Evolutionary conservation across 2,113 vertebrate species (phyloP).

Genomic region (Odontophorus gujanensis): DNA sequence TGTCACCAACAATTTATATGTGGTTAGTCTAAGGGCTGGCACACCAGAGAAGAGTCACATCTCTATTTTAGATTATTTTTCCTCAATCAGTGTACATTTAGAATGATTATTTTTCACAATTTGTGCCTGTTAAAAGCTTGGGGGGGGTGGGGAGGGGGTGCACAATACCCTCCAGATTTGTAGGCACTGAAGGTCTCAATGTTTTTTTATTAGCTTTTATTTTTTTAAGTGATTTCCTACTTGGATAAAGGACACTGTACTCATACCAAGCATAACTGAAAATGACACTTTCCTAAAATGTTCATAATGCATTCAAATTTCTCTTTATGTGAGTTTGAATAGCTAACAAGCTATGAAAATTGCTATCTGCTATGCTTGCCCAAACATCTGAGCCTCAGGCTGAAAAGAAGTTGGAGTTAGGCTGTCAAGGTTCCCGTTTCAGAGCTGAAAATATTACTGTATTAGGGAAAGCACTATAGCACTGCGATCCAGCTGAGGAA

Average conservation of each 20-base stretch:
- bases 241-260: background rate
- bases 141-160: background rate
- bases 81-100: background rate
- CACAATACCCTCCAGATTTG: background rate
- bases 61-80: background rate
- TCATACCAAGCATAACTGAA: background rate
- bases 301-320: background rate
- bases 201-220: background rate
- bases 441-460: conserved; percentile 77
- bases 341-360: background rate
- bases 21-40: background rate
- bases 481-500: conserved; percentile 60
- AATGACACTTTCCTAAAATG: background rate
- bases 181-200: background rate
- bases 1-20: background rate
- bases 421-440: conserved; percentile 49
- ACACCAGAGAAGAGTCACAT: background rate
- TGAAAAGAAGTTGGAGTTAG: background rate
- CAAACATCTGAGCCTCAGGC: background rate
- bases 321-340: conserved; percentile 37
- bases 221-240: background rate
- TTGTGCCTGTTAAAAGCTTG: background rate
- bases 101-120: background rate
- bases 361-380: conserved; percentile 1
- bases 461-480: conserved; percentile 80